These are phyloP conservation scores for Micoletzkya japonica DNA, from an alignment of 2,888 invertebrate genomes.

Conservation along the genomic window DNA sequence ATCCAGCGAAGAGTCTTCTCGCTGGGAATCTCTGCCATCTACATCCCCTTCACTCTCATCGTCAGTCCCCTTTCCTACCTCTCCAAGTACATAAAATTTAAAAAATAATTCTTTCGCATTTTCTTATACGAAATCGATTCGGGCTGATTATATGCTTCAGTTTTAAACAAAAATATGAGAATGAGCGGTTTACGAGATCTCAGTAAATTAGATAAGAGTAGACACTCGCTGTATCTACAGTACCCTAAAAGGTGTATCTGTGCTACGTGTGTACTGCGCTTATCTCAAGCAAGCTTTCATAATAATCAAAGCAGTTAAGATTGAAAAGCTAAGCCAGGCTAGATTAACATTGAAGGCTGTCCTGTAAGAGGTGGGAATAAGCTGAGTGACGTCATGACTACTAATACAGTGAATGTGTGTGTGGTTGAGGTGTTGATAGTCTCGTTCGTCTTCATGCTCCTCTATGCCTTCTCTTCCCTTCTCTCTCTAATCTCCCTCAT, in stretches of 20 bases:
- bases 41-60: conserved; percentile 23
- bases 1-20: conserved; percentile 10
- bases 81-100: too few species aligned
- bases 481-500: conserved; percentile 41
- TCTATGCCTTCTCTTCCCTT: conserved; percentile 37
- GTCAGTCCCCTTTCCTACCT: too few species aligned
- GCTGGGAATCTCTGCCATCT: conserved; percentile 6
- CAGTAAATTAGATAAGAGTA: not conserved
- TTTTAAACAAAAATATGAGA: too few species aligned
- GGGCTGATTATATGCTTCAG: too few species aligned
- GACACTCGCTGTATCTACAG: too few species aligned
- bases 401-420: not conserved
- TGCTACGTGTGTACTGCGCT: too few species aligned
- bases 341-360: not conserved
- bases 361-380: not conserved
- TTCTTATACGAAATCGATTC: not conserved
- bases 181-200: too few species aligned
- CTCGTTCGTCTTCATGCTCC: conserved; percentile 36
- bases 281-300: not conserved
- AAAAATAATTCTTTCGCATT: not conserved
- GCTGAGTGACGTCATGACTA: not conserved
- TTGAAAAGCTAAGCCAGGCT: too few species aligned
- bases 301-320: not conserved
- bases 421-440: conserved; percentile 39
- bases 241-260: too few species aligned